A percentile compares a stretch with the other conserved stretches of the same genome.
phyloP scores from a whole-genome alignment of 2,797 vertebrate species.

The Steatocranus sp. region DNA sequence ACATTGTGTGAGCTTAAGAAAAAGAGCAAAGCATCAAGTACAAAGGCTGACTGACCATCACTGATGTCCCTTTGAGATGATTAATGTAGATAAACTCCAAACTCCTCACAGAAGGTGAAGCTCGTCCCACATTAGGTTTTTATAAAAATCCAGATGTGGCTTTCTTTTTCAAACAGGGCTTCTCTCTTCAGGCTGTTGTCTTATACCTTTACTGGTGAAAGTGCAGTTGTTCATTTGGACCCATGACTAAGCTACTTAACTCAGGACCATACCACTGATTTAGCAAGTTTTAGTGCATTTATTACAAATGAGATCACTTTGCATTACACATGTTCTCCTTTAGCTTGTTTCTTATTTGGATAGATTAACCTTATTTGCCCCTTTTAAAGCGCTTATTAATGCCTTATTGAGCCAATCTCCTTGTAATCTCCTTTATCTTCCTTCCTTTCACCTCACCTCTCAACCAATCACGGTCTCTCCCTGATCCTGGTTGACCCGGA shows the following conservation, averaged over 20 bases:
- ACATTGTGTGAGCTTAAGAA: background rate
- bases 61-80: background rate
- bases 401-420: background rate
- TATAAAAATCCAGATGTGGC: constrained; percentile 1
- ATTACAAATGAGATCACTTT: background rate
- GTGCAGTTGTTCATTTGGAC: constrained; percentile 46
- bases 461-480: background rate
- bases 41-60: background rate
- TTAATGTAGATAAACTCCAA: constrained; percentile 10
- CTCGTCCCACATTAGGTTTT: background rate
- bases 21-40: background rate
- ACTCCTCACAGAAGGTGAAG: background rate
- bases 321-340: background rate
- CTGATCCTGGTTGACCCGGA: accelerated
- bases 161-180: constrained; percentile 43
- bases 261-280: constrained; percentile 20
- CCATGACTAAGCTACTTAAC: constrained; percentile 30
- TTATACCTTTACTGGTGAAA: constrained; percentile 38
- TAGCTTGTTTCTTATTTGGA: background rate
- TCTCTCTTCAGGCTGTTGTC: constrained; percentile 44
- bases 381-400: background rate
- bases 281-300: background rate
- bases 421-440: background rate
- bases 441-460: background rate
- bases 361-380: background rate